Conservation (phyloP, 2,113 vertebrate species). For the Pomatorhinus ruficollis region DNA sequence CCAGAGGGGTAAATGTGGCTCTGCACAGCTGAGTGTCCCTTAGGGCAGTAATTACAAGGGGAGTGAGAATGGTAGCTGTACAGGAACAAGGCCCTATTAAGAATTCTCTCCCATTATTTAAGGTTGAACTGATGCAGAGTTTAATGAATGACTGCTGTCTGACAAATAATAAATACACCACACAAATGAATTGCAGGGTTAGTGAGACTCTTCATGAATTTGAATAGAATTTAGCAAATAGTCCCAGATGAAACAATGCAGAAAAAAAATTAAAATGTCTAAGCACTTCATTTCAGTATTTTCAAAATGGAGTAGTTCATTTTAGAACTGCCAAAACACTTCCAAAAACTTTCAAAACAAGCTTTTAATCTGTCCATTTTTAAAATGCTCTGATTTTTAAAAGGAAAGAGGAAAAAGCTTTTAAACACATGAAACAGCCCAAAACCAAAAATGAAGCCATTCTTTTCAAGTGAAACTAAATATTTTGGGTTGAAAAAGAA, state of each 20-base stretch:
- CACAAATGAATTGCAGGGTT: slow-evolving; percentile 6
- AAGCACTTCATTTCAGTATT: slow-evolving; percentile 8
- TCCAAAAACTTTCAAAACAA: slow-evolving; percentile 25
- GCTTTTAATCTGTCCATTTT: slow-evolving; percentile 10
- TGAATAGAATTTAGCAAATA: slow-evolving; percentile 39
- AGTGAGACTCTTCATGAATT: slow-evolving; percentile 10
- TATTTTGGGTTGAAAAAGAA: background rate
- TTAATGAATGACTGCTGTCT: slow-evolving; percentile 19
- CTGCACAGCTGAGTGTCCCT: background rate
- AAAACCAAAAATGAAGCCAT: background rate
- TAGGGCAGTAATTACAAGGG: background rate
- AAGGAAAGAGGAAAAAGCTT: background rate
- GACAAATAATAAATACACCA: slow-evolving; percentile 5
- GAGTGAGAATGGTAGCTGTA: background rate
- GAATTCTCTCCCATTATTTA: slow-evolving; percentile 1
- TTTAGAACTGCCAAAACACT: slow-evolving; percentile 36
- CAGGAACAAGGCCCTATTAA: background rate
- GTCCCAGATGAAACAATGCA: slow-evolving; percentile 20
- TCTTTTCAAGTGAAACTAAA: background rate
- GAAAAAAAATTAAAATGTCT: background rate
- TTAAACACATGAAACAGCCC: background rate
- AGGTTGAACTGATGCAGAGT: background rate
- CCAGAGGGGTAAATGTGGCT: background rate
- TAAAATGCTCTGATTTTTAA: background rate
- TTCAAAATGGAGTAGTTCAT: background rate